Percentiles rank a stretch among this genome's conserved stretches.
These are phyloP conservation scores for Pangasius sanitwongsei DNA, from an alignment of 2,797 vertebrate genomes.

Conservation along the genomic window DNA sequence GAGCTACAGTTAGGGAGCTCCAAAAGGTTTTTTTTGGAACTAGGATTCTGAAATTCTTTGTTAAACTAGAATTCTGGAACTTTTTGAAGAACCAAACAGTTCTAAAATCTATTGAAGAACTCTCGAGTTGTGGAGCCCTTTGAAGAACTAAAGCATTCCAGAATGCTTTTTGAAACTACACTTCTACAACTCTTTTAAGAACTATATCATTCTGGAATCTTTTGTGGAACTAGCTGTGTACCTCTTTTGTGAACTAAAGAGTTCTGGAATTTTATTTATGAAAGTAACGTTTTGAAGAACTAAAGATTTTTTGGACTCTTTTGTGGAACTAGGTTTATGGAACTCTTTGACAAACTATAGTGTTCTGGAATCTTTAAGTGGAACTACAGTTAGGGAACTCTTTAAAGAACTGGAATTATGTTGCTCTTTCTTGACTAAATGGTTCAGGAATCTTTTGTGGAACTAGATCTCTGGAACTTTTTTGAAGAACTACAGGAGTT, in stretches of 20 bases:
- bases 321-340: background rate
- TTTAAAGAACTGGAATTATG: background rate
- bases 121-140: background rate
- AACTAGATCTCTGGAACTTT: background rate
- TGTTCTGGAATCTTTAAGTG: background rate
- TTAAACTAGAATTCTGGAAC: background rate
- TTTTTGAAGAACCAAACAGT: background rate
- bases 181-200: background rate
- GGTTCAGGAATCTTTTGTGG: background rate
- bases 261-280: too few relatives aligned
- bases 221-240: too few relatives aligned
- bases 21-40: background rate
- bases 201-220: background rate
- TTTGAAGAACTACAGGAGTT: background rate
- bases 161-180: background rate
- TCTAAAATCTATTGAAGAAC: background rate
- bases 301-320: background rate
- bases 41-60: background rate
- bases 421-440: background rate
- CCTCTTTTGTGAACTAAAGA: too few relatives aligned
- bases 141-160: background rate
- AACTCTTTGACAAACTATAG: background rate
- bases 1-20: background rate
- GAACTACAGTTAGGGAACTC: background rate
- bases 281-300: background rate